Evolutionary conservation across 2,888 invertebrate species (phyloP).

Genomic region (Eudemis profundana): DNA sequence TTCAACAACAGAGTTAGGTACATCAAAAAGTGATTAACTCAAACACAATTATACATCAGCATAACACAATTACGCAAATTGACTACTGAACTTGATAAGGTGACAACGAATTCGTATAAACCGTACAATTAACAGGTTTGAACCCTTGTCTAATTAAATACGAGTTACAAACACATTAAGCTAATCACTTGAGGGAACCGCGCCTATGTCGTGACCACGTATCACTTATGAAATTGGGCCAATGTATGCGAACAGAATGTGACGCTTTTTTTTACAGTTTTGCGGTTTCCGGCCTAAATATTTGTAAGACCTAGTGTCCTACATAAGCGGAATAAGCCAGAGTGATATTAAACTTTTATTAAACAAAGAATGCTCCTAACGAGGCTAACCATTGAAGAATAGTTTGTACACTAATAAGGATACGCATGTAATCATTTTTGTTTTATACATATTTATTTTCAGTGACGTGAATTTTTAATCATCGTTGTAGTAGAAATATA

Average conservation of each 20-base stretch:
- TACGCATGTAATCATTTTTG: no score
- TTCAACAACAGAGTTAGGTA: conserved; percentile 1
- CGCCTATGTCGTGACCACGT: conserved; percentile 38
- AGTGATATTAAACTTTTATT: neutral
- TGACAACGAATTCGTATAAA: conserved; percentile 21
- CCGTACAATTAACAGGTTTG: conserved; percentile 21
- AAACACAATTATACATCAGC: conserved; percentile 27
- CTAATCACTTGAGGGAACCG: conserved; percentile 60
- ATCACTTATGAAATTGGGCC: conserved; percentile 34
- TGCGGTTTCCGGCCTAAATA: neutral
- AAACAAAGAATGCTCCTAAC: neutral
- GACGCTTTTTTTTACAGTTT: conserved; percentile 8
- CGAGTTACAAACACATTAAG: conserved; percentile 62
- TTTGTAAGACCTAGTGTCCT: neutral
- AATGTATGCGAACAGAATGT: conserved; percentile 2
- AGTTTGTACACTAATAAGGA: no score
- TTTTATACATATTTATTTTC: no score
- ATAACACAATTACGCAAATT: conserved; percentile 39
- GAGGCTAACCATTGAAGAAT: neutral
- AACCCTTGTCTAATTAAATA: conserved; percentile 40
- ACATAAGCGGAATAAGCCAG: neutral
- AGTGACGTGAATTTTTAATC: no score
- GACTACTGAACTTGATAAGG: conserved; percentile 20
- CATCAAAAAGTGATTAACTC: conserved; percentile 22
- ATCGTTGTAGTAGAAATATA: no score